Evolutionary conservation across 2,797 vertebrate species (phyloP).

Genomic region (Molothrus aeneus): DNA sequence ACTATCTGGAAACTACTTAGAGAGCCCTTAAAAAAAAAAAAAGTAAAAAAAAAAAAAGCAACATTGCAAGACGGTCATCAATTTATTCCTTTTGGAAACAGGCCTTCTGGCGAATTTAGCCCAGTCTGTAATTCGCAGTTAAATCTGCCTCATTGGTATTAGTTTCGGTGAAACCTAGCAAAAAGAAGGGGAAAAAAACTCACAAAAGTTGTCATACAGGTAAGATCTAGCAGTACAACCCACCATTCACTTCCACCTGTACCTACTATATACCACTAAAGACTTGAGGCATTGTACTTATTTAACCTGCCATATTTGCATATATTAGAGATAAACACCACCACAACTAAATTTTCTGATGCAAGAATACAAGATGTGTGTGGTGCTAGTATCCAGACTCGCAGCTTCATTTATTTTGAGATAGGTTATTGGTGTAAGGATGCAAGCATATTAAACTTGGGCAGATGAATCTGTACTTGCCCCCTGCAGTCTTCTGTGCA

Average conservation of each 20-base stretch:
- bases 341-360: not conserved
- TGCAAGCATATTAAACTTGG: not conserved
- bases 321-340: not conserved
- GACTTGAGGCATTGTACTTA: not conserved
- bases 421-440: not conserved
- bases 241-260: not conserved
- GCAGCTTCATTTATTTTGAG: not conserved
- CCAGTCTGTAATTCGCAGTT: conserved; percentile 48
- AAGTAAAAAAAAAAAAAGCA: not conserved
- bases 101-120: conserved; percentile 1
- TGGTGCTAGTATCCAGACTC: not conserved
- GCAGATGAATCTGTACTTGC: not conserved
- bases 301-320: not conserved
- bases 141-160: conserved; percentile 89
- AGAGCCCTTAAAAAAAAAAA: conserved; percentile 15
- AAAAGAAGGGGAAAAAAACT: conserved; percentile 10
- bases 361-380: not conserved
- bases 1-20: conserved; percentile 49
- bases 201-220: not conserved
- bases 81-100: conserved; percentile 29
- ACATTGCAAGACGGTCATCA: conserved; percentile 33
- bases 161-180: conserved; percentile 89
- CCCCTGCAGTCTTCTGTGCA: not conserved
- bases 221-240: not conserved
- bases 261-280: not conserved